phyloP scores from a whole-genome alignment of 2,888 invertebrate species.

The Colostygia pectinataria region DNA sequence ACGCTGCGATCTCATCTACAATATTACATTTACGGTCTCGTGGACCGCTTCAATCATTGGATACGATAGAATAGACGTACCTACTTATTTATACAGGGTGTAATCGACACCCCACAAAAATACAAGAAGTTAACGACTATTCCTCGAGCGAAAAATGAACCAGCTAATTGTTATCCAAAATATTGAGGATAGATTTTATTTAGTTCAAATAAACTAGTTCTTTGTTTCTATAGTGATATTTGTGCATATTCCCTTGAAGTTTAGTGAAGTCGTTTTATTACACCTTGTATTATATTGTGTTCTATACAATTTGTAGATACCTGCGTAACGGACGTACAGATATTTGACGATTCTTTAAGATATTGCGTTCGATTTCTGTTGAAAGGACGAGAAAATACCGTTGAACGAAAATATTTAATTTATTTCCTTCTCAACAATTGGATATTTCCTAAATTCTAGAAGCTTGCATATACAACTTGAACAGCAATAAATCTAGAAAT shows the following conservation, averaged over 20 bases:
- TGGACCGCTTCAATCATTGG: constrained; percentile 24
- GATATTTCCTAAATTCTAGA: constrained; percentile 4
- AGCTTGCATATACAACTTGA: background rate
- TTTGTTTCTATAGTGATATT: too few species aligned
- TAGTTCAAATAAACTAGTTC: too few species aligned
- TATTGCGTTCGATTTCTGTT: constrained; percentile 17
- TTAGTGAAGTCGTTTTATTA: too few species aligned
- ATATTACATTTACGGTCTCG: constrained; percentile 25
- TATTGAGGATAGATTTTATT: too few species aligned
- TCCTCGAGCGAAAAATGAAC: too few species aligned
- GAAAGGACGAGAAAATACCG: constrained; percentile 13
- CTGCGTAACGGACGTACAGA: background rate
- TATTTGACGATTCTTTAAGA: constrained; percentile 13
- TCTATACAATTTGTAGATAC: constrained; percentile 3
- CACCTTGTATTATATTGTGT: background rate
- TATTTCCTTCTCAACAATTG: constrained; percentile 2
- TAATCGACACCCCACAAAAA: too few species aligned
- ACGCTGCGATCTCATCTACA: constrained; percentile 16
- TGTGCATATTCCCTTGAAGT: too few species aligned
- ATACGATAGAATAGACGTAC: constrained; percentile 7
- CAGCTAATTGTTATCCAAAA: too few species aligned
- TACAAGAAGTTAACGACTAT: too few species aligned
- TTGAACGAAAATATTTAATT: constrained; percentile 10
- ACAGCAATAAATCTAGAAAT: background rate
- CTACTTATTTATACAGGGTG: background rate